A percentile compares a stretch with the other conserved stretches of the same genome.
Conservation (phyloP, 2,797 vertebrate genomes). For the Lagorchestes hirsutus region DNA sequence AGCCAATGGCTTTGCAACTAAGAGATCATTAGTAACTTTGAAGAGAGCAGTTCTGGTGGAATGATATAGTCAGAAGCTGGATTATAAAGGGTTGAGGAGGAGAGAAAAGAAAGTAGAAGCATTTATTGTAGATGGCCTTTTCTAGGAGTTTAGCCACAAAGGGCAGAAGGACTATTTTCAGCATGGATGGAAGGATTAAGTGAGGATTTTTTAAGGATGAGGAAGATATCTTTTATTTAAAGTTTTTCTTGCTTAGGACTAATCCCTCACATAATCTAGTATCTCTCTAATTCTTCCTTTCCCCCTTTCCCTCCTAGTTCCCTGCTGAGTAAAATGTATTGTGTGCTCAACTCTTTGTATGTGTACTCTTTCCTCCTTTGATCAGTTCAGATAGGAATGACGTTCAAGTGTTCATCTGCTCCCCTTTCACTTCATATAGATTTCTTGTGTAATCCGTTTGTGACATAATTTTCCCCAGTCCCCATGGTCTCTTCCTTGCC, state of each 20-base stretch:
- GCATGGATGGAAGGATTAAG: neutral
- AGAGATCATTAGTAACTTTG: neutral
- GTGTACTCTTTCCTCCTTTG: neutral
- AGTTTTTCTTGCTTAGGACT: neutral
- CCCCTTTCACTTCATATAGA: neutral
- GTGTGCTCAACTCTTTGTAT: neutral
- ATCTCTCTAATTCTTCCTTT: neutral
- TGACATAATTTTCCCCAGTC: neutral
- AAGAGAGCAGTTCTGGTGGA: neutral
- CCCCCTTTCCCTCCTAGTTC: neutral
- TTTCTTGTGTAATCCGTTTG: neutral
- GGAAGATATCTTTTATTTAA: neutral
- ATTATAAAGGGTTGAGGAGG: neutral
- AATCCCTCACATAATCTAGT: neutral
- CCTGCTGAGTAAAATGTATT: neutral
- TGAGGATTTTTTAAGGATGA: neutral
- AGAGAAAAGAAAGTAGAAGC: neutral
- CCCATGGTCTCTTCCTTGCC: neutral
- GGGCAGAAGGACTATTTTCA: neutral
- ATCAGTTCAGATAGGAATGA: neutral
- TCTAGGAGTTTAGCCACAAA: neutral
- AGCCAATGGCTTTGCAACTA: neutral
- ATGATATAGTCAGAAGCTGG: neutral
- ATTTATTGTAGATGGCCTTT: neutral
- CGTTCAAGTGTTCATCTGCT: neutral